Percentiles rank a stretch among this genome's conserved stretches.
These are phyloP conservation scores for Carassius auratus DNA, from an alignment of 2,113 vertebrate species.

Conservation along the genomic window DNA sequence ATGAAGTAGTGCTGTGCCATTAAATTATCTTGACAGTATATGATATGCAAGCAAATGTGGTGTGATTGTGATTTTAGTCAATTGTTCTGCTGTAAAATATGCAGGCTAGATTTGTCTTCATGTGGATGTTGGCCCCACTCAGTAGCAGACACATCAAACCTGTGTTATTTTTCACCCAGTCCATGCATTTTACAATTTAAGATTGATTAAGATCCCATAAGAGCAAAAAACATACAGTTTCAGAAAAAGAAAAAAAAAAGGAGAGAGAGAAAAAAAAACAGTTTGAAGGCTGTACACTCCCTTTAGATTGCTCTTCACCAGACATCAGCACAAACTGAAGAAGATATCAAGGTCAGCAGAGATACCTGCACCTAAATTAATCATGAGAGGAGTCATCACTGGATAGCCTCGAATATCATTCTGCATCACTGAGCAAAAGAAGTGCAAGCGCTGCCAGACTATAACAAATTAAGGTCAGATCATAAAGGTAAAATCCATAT, in stretches of 20 bases:
- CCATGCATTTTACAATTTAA: constrained; percentile 64
- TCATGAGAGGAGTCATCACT: constrained; percentile 74
- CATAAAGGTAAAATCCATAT: constrained; percentile 22
- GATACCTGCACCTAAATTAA: constrained; percentile 74
- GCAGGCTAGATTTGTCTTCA: neutral
- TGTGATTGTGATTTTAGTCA: neutral
- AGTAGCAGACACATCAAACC: neutral
- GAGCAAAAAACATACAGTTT: constrained; percentile 54
- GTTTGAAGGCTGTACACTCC: constrained; percentile 67
- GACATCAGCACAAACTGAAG: constrained; percentile 76
- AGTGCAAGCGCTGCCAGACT: constrained; percentile 60
- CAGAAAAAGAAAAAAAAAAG: constrained; percentile 68
- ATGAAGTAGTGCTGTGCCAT: neutral
- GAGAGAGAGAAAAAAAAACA: constrained; percentile 53
- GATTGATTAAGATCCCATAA: constrained; percentile 72
- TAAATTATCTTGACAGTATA: neutral
- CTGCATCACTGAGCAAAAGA: constrained; percentile 65
- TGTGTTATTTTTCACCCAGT: neutral
- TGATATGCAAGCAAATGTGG: neutral
- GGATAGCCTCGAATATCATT: constrained; percentile 68
- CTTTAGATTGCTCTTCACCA: constrained; percentile 73
- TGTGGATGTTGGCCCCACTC: neutral
- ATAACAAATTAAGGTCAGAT: constrained; percentile 27
- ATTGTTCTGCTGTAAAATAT: neutral
- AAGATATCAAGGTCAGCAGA: constrained; percentile 77